Evolutionary conservation across 2,797 vertebrate genomes (phyloP), one percentile per base, ranked within the genome.

Genomic region (Acanthis flammea): DNA sequence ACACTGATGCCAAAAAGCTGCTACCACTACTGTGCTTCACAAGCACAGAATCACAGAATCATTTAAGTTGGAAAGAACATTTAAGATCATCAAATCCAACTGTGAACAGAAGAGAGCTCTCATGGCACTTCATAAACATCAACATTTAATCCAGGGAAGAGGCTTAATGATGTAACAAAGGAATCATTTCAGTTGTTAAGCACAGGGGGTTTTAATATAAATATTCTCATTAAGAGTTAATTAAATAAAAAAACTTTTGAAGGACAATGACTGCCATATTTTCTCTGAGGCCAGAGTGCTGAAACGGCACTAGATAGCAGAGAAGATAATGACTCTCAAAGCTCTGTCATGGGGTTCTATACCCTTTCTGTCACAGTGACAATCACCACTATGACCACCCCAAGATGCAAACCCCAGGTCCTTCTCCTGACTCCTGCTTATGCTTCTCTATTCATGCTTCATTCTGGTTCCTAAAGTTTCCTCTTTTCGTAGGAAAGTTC

Each of bases 321-420:
- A 48, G 31, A 33, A 51, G 44, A 71, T 21, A 30, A n/a, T 21
- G 27, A 50, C 17, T 75, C 23, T 50, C 28, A 66, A 6, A 14
- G 23, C 30, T 73, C n/a, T 70, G 8, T 30, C 28, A 28, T 1
- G 0, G 45, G 11, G 9, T 72, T 60, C 31, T 45, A 33, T 41
- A 21, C 28, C 55, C 9, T 41, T 85, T 51, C 35, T 76, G 50
- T 72, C 70, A 31, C 60, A 75, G 16, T 12, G 19, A 61, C 2
- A 6, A 45, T 24, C 23, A 57, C 21, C 39, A 48, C n/a, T 7
- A 6, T 57, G 53, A 81, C 16, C 7, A 57, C 11, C 3, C 23
- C 0, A 1, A 89, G 37, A 47, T 22, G 6, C 28, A 35, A 71
- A 39, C 3, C 12, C 15, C 2, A 0, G 3, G 14, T 51, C 31